These are phyloP conservation scores for Otolemur garnettii DNA, from an alignment of 2,113 vertebrate species.

Conservation along the genomic window DNA sequence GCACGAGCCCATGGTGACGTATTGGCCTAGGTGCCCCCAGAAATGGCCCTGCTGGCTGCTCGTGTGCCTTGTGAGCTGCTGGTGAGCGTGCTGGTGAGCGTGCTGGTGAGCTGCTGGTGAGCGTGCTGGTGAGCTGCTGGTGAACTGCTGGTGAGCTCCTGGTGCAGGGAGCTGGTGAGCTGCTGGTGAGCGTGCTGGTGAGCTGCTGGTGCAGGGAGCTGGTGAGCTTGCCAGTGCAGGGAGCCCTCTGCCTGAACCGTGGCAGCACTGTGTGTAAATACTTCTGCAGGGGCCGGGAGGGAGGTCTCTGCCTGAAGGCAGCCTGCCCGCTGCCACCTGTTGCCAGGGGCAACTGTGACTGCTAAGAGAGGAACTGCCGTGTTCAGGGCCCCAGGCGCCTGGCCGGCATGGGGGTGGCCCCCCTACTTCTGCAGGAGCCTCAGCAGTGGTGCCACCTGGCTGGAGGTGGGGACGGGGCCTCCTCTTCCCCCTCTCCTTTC, in stretches of 20 bases:
- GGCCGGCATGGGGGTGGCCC: background rate
- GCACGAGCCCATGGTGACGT: accelerated
- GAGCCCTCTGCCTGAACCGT: background rate
- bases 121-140: too few relatives aligned
- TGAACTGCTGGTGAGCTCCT: too few relatives aligned
- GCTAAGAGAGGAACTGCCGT: background rate
- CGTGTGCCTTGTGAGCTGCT: accelerated
- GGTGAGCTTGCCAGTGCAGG: accelerated
- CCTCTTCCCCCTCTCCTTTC: too few relatives aligned
- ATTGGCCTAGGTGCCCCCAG: accelerated
- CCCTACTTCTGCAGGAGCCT: background rate
- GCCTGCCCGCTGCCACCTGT: background rate
- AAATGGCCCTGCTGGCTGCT: accelerated
- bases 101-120: too few relatives aligned
- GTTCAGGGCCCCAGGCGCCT: background rate
- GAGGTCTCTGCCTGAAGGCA: background rate
- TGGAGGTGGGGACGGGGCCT: accelerated
- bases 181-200: too few relatives aligned
- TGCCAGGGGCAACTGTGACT: background rate
- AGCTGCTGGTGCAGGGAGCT: too few relatives aligned
- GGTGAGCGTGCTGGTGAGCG: too few relatives aligned
- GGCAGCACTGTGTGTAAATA: too few relatives aligned
- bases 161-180: too few relatives aligned
- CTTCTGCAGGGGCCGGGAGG: background rate
- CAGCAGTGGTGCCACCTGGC: too few relatives aligned